Percentiles rank a stretch among this genome's conserved stretches.
Evolutionary conservation across 2,113 vertebrate species (phyloP).

Genomic region (Neogale vison): DNA sequence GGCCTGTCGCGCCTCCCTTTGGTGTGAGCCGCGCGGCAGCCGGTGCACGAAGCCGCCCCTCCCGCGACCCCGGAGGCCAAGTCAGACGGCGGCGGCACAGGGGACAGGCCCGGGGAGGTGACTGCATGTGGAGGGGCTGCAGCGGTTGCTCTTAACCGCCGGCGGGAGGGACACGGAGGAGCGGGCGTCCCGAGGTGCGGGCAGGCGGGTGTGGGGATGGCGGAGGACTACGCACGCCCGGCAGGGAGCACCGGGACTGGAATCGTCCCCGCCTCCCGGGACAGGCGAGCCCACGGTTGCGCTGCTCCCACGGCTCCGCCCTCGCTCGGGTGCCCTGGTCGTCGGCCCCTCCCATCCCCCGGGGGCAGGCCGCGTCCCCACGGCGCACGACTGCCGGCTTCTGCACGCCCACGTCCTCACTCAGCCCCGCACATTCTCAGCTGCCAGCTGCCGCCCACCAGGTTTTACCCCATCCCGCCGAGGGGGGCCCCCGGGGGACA

Average conservation of each 20-base stretch:
- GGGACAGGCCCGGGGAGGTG: neutral
- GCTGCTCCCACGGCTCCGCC: neutral
- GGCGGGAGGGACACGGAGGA: neutral
- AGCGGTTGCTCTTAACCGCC: neutral
- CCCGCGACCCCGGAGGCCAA: neutral
- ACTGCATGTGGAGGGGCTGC: neutral
- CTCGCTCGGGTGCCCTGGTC: neutral
- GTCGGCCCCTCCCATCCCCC: too few relatives aligned
- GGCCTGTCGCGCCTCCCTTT: neutral
- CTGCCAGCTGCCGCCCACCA: neutral
- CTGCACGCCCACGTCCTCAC: neutral
- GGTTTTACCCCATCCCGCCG: neutral
- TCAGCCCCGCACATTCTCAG: neutral
- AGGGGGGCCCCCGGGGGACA: neutral
- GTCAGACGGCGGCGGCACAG: neutral
- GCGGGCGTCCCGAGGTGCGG: neutral
- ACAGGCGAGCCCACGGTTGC: neutral
- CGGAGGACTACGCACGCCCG: neutral
- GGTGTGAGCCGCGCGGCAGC: neutral
- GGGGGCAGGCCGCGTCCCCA: accelerated
- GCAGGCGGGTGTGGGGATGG: neutral
- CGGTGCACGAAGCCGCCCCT: neutral
- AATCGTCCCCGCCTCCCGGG: neutral
- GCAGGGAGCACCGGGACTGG: neutral
- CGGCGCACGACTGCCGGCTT: too few relatives aligned